Conservation (phyloP, 2,888 invertebrate species). For the Drosophila mimetica region DNA sequence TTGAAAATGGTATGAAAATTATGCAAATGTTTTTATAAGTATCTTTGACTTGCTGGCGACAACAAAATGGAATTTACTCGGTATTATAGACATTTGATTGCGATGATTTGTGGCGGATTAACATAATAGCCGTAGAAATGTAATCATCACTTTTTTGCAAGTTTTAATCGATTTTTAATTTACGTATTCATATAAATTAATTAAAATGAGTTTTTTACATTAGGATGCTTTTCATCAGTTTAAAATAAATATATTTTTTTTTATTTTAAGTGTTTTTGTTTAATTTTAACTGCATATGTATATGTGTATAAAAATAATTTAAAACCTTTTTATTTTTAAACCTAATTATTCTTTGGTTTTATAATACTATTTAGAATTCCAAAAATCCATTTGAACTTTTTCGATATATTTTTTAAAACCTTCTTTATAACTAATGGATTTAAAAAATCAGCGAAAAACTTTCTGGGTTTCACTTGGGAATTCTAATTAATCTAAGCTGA, state of each 20-base stretch:
- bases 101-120: slow-evolving; percentile 13
- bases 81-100: slow-evolving; percentile 12
- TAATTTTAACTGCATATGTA: too few species aligned
- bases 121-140: slow-evolving; percentile 1
- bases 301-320: too few species aligned
- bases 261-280: neutral
- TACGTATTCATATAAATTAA: neutral
- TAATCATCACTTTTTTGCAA: neutral
- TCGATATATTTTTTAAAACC: too few species aligned
- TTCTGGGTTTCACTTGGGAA: neutral
- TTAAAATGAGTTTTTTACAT: neutral
- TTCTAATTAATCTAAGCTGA: slow-evolving; percentile 29
- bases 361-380: too few species aligned
- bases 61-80: neutral
- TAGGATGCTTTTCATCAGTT: too few species aligned
- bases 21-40: slow-evolving; percentile 2
- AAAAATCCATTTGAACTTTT: too few species aligned
- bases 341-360: too few species aligned
- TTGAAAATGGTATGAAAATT: slow-evolving; percentile 8
- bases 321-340: neutral
- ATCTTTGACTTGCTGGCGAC: slow-evolving; percentile 6
- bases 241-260: too few species aligned
- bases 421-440: neutral
- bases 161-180: neutral
- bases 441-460: neutral